These are phyloP conservation scores for Oreochromis spilurus DNA, from an alignment of 2,113 vertebrate genomes.

Conservation along the genomic window DNA sequence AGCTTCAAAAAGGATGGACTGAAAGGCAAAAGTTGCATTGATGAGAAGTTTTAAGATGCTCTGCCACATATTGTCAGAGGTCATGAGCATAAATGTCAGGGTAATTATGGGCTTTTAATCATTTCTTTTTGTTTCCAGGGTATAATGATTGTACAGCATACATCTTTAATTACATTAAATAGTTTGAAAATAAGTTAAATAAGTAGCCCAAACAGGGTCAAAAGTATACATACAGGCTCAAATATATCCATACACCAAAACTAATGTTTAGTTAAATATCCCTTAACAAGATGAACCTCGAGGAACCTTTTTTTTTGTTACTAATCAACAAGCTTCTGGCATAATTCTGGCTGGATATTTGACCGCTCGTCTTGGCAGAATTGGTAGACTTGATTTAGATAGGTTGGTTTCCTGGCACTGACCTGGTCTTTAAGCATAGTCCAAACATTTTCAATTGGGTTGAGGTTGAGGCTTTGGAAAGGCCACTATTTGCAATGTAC, in stretches of 20 bases:
- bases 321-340: neutral
- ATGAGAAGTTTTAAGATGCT: neutral
- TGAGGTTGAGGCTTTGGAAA: neutral
- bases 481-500: neutral
- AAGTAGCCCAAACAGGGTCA: neutral
- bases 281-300: neutral
- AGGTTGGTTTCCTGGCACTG: neutral
- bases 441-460: neutral
- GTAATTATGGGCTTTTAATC: neutral
- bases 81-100: neutral
- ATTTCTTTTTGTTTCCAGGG: neutral
- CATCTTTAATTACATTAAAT: neutral
- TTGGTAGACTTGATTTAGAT: neutral
- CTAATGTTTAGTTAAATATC: neutral
- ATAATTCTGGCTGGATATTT: neutral
- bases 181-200: neutral
- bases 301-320: neutral
- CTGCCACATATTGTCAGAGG: neutral
- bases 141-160: neutral
- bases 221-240: neutral
- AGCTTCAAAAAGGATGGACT: conserved; percentile 80
- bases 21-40: neutral
- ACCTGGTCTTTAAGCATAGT: neutral
- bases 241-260: neutral
- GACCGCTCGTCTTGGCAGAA: neutral